Conservation (phyloP, 1,140 invertebrate species). For the Nylanderia fulva region DNA sequence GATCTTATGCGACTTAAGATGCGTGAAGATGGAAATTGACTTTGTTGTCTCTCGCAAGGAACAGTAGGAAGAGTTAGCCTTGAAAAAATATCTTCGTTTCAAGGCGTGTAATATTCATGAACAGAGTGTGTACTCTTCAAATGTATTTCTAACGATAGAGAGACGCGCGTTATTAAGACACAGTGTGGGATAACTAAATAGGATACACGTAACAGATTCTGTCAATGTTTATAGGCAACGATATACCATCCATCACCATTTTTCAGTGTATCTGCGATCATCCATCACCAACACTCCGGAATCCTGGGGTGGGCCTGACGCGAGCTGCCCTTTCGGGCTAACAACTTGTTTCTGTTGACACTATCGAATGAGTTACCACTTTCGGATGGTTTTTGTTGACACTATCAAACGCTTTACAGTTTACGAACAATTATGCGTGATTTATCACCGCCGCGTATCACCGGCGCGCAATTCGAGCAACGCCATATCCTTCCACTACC, state of each 20-base stretch:
- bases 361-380: constrained; percentile 75
- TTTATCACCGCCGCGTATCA: constrained; percentile 66
- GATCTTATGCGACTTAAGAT: neutral
- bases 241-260: constrained; percentile 79
- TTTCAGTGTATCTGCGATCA: constrained; percentile 78
- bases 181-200: constrained; percentile 71
- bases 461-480: constrained; percentile 35
- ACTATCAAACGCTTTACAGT: constrained; percentile 74
- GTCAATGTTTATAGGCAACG: constrained; percentile 76
- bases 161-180: constrained; percentile 58
- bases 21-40: neutral
- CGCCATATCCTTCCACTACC: neutral
- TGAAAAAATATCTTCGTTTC: neutral
- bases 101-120: neutral
- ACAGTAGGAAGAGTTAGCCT: neutral
- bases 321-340: constrained; percentile 70
- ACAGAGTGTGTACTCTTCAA: neutral
- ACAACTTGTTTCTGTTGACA: constrained; percentile 78
- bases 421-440: constrained; percentile 71
- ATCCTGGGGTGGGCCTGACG: constrained; percentile 74
- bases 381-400: constrained; percentile 75
- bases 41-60: neutral
- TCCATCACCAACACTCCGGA: constrained; percentile 77
- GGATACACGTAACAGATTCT: constrained; percentile 76
- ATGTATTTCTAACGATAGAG: constrained; percentile 8